Evolutionary conservation across 2,797 vertebrate species (phyloP).

Genomic region (Dromococcyx pavoninus): DNA sequence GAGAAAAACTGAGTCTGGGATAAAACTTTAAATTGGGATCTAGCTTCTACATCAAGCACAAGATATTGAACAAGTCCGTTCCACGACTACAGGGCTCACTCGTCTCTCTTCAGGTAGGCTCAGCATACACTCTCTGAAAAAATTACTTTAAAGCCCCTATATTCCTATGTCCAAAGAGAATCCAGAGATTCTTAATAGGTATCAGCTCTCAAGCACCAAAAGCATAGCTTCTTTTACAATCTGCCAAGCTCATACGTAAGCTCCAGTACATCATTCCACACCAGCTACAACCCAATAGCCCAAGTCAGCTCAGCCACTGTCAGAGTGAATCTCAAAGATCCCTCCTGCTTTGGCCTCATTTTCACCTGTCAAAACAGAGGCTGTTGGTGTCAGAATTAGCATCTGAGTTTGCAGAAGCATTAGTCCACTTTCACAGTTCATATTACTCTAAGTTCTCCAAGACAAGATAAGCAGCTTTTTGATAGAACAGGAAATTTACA

Average conservation of each 20-base stretch:
- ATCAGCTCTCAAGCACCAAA: neutral
- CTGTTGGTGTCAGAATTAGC: neutral
- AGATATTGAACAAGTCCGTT: neutral
- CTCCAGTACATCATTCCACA: neutral
- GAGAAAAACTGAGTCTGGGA: neutral
- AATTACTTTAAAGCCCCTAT: neutral
- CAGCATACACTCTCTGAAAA: neutral
- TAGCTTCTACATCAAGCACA: neutral
- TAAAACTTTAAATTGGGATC: neutral
- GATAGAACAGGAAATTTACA: neutral
- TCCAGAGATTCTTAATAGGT: neutral
- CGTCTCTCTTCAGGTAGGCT: neutral
- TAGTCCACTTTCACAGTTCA: neutral
- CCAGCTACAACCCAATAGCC: neutral
- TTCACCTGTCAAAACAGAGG: conserved; percentile 25
- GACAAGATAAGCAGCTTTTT: neutral
- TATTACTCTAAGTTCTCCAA: neutral
- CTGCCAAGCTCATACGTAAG: neutral
- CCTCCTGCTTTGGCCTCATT: neutral
- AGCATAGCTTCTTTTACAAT: neutral
- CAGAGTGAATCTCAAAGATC: neutral
- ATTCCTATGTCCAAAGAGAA: neutral
- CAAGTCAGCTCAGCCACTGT: neutral
- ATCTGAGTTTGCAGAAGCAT: neutral
- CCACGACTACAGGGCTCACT: neutral